Percentiles rank a stretch among this genome's conserved stretches.
These are phyloP conservation scores for Micropterix aruncella DNA, from an alignment of 2,888 invertebrate species.

Conservation along the genomic window DNA sequence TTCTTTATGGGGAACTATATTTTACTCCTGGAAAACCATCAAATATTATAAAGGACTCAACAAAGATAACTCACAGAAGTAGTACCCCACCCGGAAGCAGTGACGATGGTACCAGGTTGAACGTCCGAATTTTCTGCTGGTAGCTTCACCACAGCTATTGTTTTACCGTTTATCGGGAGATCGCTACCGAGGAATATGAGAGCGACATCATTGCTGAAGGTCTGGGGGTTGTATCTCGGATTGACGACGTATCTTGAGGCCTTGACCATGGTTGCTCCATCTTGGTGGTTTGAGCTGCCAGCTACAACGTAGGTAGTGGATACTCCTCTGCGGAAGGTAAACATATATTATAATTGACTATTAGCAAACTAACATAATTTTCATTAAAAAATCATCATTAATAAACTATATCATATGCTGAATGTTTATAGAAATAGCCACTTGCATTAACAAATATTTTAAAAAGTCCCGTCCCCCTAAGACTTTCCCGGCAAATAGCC, in stretches of 20 bases:
- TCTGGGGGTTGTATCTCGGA: not conserved
- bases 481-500: too few species aligned
- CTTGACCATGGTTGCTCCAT: not conserved
- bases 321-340: not conserved
- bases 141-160: not conserved
- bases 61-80: not conserved
- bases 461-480: too few species aligned
- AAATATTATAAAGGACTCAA: too few species aligned
- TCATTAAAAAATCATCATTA: too few species aligned
- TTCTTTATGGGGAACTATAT: too few species aligned
- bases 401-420: too few species aligned
- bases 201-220: not conserved
- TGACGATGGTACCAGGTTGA: not conserved
- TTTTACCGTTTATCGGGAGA: not conserved
- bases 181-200: not conserved
- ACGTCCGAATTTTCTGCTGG: not conserved
- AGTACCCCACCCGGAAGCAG: not conserved
- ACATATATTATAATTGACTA: too few species aligned
- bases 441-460: too few species aligned
- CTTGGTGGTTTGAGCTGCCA: not conserved
- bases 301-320: not conserved
- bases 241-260: not conserved
- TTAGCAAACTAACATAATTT: too few species aligned
- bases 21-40: too few species aligned
- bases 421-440: too few species aligned